phyloP scores from a whole-genome alignment of 2,797 vertebrate species.

The Psittacula echo region DNA sequence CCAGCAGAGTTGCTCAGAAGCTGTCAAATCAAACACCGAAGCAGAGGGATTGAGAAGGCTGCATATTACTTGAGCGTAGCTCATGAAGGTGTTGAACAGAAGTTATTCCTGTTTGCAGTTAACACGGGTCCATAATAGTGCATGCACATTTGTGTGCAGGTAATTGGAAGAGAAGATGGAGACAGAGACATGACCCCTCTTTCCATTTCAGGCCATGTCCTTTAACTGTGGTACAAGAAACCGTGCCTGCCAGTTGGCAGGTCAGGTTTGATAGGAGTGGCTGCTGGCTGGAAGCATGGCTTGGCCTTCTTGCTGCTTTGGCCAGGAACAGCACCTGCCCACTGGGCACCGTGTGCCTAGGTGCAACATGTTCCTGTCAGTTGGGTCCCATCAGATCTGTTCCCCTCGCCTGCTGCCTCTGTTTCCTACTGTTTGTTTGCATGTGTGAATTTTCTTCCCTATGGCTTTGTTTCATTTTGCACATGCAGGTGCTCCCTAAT shows the following conservation, averaged over 20 bases:
- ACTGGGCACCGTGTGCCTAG: not conserved
- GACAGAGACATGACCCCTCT: not conserved
- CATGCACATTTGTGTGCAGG: fast-evolving
- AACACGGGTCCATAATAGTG: not conserved
- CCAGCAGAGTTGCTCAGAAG: not conserved
- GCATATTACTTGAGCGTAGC: not conserved
- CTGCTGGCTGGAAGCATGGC: not conserved
- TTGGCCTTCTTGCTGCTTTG: not conserved
- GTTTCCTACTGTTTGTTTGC: not conserved
- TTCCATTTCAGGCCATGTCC: not conserved
- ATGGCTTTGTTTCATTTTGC: constrained; percentile 4
- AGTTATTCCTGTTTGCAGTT: not conserved
- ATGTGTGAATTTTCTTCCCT: not conserved
- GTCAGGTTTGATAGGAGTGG: not conserved
- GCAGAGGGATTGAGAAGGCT: not conserved
- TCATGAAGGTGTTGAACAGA: not conserved
- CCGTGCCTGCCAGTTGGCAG: not conserved
- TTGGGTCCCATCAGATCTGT: not conserved
- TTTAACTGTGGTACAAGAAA: not conserved
- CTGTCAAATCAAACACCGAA: not conserved
- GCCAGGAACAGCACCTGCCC: not conserved
- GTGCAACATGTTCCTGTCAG: not conserved
- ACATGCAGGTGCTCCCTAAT: not conserved
- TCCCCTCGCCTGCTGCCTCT: not conserved
- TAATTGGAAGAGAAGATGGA: not conserved